These are phyloP conservation scores for Andrena hattorfiana DNA, from an alignment of 2,888 invertebrate species.

Conservation along the genomic window DNA sequence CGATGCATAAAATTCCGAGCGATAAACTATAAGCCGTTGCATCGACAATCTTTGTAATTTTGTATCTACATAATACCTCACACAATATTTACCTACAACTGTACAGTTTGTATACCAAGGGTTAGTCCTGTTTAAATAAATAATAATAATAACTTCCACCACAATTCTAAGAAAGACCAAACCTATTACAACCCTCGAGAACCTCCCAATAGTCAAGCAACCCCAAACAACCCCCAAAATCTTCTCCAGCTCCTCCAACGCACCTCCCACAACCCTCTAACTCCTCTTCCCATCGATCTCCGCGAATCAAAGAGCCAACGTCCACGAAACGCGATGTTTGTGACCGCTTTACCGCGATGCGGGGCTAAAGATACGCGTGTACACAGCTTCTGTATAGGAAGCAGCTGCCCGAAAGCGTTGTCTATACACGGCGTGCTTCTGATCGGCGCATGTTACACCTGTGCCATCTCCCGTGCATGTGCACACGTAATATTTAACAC, in stretches of 20 bases:
- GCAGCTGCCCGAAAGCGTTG: constrained; percentile 56
- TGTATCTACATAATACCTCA: too few relatives aligned
- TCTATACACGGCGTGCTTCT: constrained; percentile 44
- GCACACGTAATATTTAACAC: constrained; percentile 70
- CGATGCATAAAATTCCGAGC: too few relatives aligned
- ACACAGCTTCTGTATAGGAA: constrained; percentile 18
- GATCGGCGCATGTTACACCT: constrained; percentile 67
- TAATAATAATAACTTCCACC: too few relatives aligned
- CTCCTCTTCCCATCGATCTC: too few relatives aligned
- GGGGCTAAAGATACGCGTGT: neutral
- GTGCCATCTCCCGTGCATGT: constrained; percentile 52
- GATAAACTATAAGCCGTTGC: too few relatives aligned
- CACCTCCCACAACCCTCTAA: neutral
- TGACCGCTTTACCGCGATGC: neutral
- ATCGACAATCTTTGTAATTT: too few relatives aligned
- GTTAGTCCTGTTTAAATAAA: too few relatives aligned
- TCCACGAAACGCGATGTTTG: neutral
- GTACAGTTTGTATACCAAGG: too few relatives aligned
- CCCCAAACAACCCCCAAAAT: neutral
- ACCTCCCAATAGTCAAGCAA: too few relatives aligned
- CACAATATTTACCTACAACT: too few relatives aligned
- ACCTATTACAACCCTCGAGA: too few relatives aligned
- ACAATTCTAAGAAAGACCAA: too few relatives aligned
- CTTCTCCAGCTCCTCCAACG: neutral
- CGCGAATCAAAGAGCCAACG: neutral